Base-by-base conservation (phyloP, 2,113 vertebrate species). In the Anthoscopus minutus region DNA sequence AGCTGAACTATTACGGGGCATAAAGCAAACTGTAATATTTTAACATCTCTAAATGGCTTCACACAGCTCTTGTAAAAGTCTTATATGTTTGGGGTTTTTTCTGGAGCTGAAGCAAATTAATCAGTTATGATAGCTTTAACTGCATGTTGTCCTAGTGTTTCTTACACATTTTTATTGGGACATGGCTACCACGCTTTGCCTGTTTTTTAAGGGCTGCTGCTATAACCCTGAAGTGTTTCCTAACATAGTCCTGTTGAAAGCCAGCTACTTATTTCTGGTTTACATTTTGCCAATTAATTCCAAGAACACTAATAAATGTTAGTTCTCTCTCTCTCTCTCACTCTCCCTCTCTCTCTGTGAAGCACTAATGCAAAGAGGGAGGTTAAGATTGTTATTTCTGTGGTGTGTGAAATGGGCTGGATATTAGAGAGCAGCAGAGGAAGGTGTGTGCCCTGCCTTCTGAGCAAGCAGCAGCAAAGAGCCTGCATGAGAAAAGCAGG, bases 191-290 rank as follows among this genome's bases (percentile, higher is more conserved):
- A 64, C 60, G 22, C 27, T 73, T 94, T 78, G 58, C 67, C 24
- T 86, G 16, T 30, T 84, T 94, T 89, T 78, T 70, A 88, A 92
- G 40, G 48, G 35, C 42, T 90, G 56, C 76, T 88, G 56, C 71
- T 92, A 9, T 74, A 92, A 74, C 31, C 15, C 28, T 83, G 56
- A 94, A 89, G n/a, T 53, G 51, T 88, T 93, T 90, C 64, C 80
- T 64, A 90, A 80, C 67, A 51, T 12, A 70, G 74, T 38, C 15
- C 54, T 86, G 54, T 62, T 0, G 0, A 90, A 82, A 90, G 76
- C 69, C 76, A 71, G 40, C 85, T 92, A 81, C 81, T 86, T 93
- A 28, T 6, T 93, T 92, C 88, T 90, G 87, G 47, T 94, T 94
- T 87, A 88, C 81, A 60, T 91, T 91, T 91, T 84, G 54, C 37